These are phyloP conservation scores for Trichopoda pennipes DNA, from an alignment of 2,888 invertebrate genomes.

Conservation along the genomic window DNA sequence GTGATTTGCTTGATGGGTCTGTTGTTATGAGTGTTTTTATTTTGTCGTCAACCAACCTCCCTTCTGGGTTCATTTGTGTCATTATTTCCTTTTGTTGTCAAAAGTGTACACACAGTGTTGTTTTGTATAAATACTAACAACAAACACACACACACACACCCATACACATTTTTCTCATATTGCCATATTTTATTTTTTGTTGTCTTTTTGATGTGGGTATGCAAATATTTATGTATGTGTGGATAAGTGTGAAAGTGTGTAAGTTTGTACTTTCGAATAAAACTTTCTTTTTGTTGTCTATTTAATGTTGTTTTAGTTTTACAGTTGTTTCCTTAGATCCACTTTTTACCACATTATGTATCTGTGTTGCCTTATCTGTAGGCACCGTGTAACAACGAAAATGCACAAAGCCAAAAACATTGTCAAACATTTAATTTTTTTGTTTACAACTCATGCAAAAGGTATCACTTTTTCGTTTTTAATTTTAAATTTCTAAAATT, in stretches of 20 bases:
- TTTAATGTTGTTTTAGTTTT: not conserved
- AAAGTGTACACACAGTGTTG: conserved; percentile 26
- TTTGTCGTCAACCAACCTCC: conserved; percentile 54
- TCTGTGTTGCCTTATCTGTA: too few species aligned
- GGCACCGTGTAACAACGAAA: not conserved
- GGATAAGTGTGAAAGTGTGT: not conserved
- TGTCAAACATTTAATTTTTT: too few species aligned
- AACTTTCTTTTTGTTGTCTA: conserved; percentile 13
- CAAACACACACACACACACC: not conserved
- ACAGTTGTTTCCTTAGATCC: not conserved
- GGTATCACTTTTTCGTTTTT: too few species aligned
- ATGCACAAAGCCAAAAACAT: not conserved
- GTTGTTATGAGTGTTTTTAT: conserved; percentile 44
- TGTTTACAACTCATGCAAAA: too few species aligned
- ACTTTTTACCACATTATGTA: not conserved
- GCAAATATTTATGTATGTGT: not conserved
- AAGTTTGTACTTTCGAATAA: conserved; percentile 3
- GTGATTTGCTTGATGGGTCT: conserved; percentile 19
- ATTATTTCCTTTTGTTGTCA: conserved; percentile 64
- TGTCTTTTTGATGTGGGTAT: conserved; percentile 29
- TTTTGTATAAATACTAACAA: not conserved
- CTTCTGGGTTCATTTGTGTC: conserved; percentile 63
- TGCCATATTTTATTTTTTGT: conserved; percentile 42
- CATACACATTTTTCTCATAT: not conserved
- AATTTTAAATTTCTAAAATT: too few species aligned